Conservation (phyloP, 2,888 invertebrate species). For the Lasioglossum lativentre region DNA sequence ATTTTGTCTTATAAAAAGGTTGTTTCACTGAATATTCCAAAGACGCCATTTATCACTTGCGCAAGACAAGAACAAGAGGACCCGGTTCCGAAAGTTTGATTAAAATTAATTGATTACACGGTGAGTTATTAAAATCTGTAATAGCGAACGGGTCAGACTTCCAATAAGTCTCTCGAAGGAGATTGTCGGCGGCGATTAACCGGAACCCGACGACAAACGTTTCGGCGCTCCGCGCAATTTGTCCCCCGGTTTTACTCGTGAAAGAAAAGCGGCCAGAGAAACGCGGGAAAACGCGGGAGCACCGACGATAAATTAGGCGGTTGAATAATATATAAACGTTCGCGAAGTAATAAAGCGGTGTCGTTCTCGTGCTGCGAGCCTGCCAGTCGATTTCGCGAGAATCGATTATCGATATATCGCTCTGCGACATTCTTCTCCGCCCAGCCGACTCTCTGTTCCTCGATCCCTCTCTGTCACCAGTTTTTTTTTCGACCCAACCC, state of each 20-base stretch:
- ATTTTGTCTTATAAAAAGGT: background rate
- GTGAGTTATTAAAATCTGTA: background rate
- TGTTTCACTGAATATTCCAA: background rate
- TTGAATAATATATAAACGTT: slow-evolving; percentile 67
- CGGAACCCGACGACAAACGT: slow-evolving; percentile 16
- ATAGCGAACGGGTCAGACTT: background rate
- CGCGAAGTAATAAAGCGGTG: slow-evolving; percentile 68
- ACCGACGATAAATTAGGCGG: slow-evolving; percentile 64
- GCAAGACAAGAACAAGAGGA: background rate
- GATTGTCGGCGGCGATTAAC: background rate
- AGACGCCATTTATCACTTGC: background rate
- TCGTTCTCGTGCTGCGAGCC: slow-evolving; percentile 55
- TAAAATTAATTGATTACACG: slow-evolving; percentile 6
- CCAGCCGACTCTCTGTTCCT: slow-evolving; percentile 5
- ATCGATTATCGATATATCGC: slow-evolving; percentile 71
- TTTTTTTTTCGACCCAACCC: slow-evolving; percentile 31
- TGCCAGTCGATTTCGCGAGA: slow-evolving; percentile 62
- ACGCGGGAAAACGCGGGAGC: slow-evolving; percentile 25
- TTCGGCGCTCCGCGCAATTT: slow-evolving; percentile 35
- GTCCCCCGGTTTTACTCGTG: background rate
- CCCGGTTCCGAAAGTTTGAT: background rate
- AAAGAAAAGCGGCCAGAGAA: slow-evolving; percentile 19
- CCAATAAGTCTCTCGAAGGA: background rate
- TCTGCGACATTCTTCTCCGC: slow-evolving; percentile 29
- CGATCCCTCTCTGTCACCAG: slow-evolving; percentile 31